These are phyloP conservation scores for Peromyscus aztecus DNA, from an alignment of 2,797 vertebrate genomes.

Conservation along the genomic window DNA sequence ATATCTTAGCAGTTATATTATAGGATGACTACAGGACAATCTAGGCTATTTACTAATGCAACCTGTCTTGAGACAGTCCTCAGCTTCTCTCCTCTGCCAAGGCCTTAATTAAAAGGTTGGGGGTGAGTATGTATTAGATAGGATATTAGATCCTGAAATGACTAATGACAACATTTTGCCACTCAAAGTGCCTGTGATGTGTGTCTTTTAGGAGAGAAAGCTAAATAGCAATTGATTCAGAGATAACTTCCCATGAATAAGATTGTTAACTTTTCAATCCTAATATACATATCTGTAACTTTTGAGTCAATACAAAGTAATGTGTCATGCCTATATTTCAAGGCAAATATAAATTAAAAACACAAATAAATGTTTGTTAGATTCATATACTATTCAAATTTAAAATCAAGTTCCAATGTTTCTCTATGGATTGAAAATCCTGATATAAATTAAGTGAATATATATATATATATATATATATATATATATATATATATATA, in stretches of 20 bases:
- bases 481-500: not conserved
- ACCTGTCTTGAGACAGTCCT: not conserved
- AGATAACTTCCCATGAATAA: not conserved
- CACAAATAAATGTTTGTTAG: not conserved
- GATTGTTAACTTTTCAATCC: not conserved
- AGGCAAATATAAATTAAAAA: not conserved
- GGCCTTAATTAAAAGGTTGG: not conserved
- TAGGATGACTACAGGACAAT: not conserved
- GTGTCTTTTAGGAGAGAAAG: not conserved
- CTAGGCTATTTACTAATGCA: not conserved
- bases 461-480: not conserved
- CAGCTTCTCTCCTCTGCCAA: not conserved
- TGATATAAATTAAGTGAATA: not conserved
- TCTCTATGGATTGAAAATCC: not conserved
- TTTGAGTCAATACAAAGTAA: not conserved
- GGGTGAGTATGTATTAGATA: not conserved
- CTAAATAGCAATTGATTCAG: not conserved
- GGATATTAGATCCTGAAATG: not conserved
- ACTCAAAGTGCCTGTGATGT: no score
- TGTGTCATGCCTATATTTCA: not conserved
- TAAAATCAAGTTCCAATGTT: no score
- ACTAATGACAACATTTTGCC: not conserved
- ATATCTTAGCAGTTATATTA: not conserved
- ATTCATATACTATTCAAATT: no score
- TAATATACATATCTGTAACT: not conserved